Percentiles rank a stretch among this genome's conserved stretches.
phyloP scores from a whole-genome alignment of 2,113 vertebrate species.

The Scalopus aquaticus region DNA sequence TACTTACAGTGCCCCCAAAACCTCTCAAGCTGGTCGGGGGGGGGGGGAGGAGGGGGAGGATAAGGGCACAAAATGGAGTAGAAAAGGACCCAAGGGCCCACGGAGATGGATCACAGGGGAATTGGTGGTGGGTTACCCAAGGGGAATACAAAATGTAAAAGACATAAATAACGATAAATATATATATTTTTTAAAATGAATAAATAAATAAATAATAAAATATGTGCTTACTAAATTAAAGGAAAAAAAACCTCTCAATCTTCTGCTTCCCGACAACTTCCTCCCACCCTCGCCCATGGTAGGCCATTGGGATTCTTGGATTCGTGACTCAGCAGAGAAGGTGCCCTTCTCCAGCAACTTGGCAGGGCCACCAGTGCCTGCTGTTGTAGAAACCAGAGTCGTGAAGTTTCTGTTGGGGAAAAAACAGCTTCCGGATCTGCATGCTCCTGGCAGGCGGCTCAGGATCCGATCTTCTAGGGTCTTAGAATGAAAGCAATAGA shows the following conservation, averaged over 20 bases:
- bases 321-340: slow-evolving; percentile 70
- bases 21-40: no score
- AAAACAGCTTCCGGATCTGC: slow-evolving; percentile 50
- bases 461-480: not conserved
- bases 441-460: not conserved
- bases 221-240: no score
- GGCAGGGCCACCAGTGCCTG: slow-evolving; percentile 9
- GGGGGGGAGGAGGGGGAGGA: no score
- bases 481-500: not conserved
- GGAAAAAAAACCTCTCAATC: fast-evolving
- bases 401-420: slow-evolving; percentile 1
- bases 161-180: no score
- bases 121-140: no score
- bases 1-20: not conserved
- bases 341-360: slow-evolving; percentile 50
- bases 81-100: no score
- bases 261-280: fast-evolving
- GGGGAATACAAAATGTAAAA: no score
- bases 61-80: no score
- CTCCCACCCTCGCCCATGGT: not conserved
- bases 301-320: not conserved
- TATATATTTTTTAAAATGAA: no score
- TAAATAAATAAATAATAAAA: no score
- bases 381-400: slow-evolving; percentile 58
- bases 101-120: no score